Conservation (phyloP, 2,113 vertebrate genomes). For the Dunckerocampus dactyliophorus region DNA sequence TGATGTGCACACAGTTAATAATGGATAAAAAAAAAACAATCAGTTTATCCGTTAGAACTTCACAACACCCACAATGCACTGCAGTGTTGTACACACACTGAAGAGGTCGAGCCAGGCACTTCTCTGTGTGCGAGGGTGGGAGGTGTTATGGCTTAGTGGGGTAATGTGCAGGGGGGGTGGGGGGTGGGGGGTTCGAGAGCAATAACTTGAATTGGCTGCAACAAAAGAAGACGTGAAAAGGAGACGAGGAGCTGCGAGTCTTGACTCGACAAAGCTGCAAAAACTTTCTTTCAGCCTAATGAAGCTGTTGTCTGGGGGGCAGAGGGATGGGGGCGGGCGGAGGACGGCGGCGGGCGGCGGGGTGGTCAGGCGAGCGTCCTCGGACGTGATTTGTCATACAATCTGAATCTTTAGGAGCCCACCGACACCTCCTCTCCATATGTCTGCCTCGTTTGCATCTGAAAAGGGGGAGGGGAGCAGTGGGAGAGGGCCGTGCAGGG, state of each 20-base stretch:
- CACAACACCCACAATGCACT: slow-evolving; percentile 35
- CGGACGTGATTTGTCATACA: slow-evolving; percentile 81
- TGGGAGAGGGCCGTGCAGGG: too few relatives aligned
- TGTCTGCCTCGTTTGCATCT: slow-evolving; percentile 78
- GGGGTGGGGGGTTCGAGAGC: slow-evolving; percentile 67
- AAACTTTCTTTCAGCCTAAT: slow-evolving; percentile 76
- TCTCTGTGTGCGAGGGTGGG: not conserved
- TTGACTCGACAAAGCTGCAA: slow-evolving; percentile 75
- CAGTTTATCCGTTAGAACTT: slow-evolving; percentile 6
- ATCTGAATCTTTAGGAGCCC: slow-evolving; percentile 78
- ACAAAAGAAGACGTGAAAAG: slow-evolving; percentile 73
- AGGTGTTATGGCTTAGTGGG: slow-evolving; percentile 4
- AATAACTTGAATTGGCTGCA: slow-evolving; percentile 69
- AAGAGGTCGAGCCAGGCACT: not conserved
- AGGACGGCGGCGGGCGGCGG: slow-evolving; percentile 1
- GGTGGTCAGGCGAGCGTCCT: slow-evolving; percentile 25
- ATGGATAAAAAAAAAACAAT: too few relatives aligned
- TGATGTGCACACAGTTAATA: too few relatives aligned
- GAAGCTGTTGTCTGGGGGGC: slow-evolving; percentile 73
- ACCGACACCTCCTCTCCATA: slow-evolving; percentile 77
- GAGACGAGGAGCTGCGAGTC: slow-evolving; percentile 60
- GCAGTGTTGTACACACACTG: not conserved
- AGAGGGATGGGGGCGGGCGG: slow-evolving; percentile 6
- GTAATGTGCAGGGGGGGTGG: slow-evolving; percentile 48
- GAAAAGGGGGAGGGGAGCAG: slow-evolving; percentile 62